phyloP scores from a whole-genome alignment of 37 sponge, comb jelly and placozoan species.

The Aphrocallistes beatrix region DNA sequence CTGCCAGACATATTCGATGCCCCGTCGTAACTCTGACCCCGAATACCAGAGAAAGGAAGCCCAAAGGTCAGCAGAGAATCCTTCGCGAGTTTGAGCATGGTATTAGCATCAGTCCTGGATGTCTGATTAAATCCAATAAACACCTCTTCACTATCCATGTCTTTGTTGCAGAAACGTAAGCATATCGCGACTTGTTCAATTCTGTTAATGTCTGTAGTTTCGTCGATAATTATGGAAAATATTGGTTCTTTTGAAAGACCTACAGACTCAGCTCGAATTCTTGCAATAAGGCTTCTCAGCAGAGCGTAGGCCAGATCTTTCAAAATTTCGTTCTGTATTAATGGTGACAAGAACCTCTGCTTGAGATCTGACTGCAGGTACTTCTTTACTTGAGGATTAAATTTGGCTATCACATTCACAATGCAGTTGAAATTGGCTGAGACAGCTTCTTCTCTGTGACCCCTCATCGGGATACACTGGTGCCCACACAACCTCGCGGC shows the following conservation, averaged over 20 bases:
- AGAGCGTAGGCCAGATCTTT: conserved; percentile 15
- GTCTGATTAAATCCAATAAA: conserved; percentile 15
- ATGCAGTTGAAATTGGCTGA: conserved; percentile 7
- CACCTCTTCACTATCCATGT: conserved; percentile 15
- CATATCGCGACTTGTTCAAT: conserved; percentile 1
- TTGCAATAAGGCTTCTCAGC: conserved; percentile 17
- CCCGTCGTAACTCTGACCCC: not conserved
- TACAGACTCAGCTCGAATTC: not conserved
- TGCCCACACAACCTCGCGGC: conserved; percentile 17
- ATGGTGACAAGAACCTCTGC: not conserved
- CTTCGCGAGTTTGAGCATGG: conserved; percentile 9
- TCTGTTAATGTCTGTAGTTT: conserved; percentile 15
- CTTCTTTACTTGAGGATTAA: conserved; percentile 8
- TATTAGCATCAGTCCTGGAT: conserved; percentile 13
- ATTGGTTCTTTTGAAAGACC: not conserved
- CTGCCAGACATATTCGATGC: conserved; percentile 15
- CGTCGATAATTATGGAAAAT: not conserved
- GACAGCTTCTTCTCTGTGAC: conserved; percentile 13
- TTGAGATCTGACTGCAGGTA: conserved; percentile 16
- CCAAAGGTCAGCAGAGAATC: not conserved
- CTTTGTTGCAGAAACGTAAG: conserved; percentile 1
- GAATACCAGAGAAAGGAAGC: conserved; percentile 20
- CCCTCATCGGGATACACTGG: conserved; percentile 12
- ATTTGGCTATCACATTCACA: not conserved
- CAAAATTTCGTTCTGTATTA: conserved; percentile 7